Percentiles rank a stretch among this genome's conserved stretches.
These are phyloP conservation scores for Drosophila funebris DNA, from an alignment of 1,140 invertebrate species.

Conservation along the genomic window DNA sequence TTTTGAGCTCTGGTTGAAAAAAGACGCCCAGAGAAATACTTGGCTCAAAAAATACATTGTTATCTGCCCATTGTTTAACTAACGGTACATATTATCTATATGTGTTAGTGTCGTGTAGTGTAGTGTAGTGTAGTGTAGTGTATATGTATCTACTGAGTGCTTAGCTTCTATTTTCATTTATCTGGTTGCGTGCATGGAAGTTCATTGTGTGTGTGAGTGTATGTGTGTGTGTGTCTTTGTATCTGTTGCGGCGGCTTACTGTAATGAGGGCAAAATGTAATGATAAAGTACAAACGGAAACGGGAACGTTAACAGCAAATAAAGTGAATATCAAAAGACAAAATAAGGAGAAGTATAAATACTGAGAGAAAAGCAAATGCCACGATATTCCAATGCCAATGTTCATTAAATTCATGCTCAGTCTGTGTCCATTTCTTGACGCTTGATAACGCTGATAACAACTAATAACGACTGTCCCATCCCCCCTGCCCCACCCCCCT, in stretches of 20 bases:
- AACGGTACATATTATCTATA: conserved; percentile 15
- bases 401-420: conserved; percentile 1
- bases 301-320: neutral
- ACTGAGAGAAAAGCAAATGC: conserved; percentile 16
- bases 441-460: no score
- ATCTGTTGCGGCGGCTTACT: conserved; percentile 25
- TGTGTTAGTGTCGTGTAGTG: neutral
- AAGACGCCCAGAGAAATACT: conserved; percentile 54
- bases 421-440: neutral
- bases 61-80: neutral
- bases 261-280: conserved; percentile 35
- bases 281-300: conserved; percentile 14
- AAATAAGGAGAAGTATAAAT: neutral
- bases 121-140: neutral
- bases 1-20: conserved; percentile 29
- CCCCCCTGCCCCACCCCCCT: neutral
- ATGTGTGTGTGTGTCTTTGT: conserved; percentile 18
- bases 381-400: neutral
- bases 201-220: conserved; percentile 32
- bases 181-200: conserved; percentile 34
- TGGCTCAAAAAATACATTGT: conserved; percentile 64
- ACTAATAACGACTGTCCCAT: neutral
- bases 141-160: conserved; percentile 5
- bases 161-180: conserved; percentile 8
- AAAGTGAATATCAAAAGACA: no score